Evolutionary conservation across 2,113 vertebrate species (phyloP), one percentile per base, ranked within the genome.

Genomic region (Brevimyrus niger): DNA sequence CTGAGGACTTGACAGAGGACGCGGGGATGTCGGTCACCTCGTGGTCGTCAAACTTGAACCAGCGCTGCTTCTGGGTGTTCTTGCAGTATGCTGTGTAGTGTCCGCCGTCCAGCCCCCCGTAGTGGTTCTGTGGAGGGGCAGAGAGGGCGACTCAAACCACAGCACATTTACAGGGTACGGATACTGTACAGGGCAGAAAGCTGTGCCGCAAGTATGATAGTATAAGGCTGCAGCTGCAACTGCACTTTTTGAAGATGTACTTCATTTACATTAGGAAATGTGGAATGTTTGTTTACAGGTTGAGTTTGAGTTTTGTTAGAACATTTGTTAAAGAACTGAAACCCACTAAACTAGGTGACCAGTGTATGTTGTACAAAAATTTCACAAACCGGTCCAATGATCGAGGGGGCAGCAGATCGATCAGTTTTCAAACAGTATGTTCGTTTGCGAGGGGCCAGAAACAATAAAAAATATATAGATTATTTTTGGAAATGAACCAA

Each of bases 81-180:
- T 97, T 99, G 94, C 98, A 99, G 92, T 98, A 99, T 76, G 98
- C 98, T 0, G 98, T 99, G 92, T 99, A 99, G 92, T 99, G 98
- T 44, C 98, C 98, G 1, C 98, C 98, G 1, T 99, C 98, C 92
- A 99, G 91, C 27, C 98, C 98, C 0, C 98, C 98, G 0, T 99
- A 99, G 92, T 99, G 98, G 92, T 99, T 99, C 98, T 99, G 94
- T 55, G 50, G 19, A 87, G 11, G 46, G 50, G 85, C 27, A 53
- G 27, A 86, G 8, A 86, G 2, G 11, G 84, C 3, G 9, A n/a
- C 5, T 48, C 47, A 47, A 27, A 51, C 10, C 50, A 13, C n/a
- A 47, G 44, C 13, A 47, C 48, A 50, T 31, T 87, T 38, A 38
- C 3, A 1, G 15, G 85, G 6, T 27, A 31, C 3, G 2, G n/a